phyloP scores from a whole-genome alignment of 2,113 vertebrate genomes.

The Elachura formosa region DNA sequence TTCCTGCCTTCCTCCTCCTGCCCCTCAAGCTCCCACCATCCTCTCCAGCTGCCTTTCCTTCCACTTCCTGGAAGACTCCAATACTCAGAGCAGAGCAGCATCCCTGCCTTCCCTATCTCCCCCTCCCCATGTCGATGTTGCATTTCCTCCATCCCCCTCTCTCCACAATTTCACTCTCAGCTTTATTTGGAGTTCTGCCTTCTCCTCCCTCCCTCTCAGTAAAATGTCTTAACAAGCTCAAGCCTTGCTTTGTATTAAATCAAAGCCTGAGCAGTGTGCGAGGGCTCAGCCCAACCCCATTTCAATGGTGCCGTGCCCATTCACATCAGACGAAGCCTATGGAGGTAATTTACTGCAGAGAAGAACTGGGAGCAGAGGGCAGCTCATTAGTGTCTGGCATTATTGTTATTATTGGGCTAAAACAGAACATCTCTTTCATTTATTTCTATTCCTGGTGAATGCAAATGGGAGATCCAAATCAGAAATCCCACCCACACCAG shows the following conservation, averaged over 20 bases:
- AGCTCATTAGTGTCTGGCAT: slow-evolving; percentile 37
- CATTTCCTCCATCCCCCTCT: background rate
- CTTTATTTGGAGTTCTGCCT: background rate
- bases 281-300: background rate
- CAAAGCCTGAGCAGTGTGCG: background rate
- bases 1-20: background rate
- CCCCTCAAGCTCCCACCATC: accelerated
- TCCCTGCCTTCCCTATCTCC: background rate
- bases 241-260: background rate
- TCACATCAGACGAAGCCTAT: background rate
- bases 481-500: background rate
- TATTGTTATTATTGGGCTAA: slow-evolving; percentile 15
- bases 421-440: background rate
- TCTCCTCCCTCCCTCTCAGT: background rate
- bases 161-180: background rate
- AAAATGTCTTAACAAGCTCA: background rate
- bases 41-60: background rate
- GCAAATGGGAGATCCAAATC: background rate
- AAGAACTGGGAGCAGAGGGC: slow-evolving; percentile 14
- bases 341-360: slow-evolving; percentile 41
- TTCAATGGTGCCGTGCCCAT: background rate
- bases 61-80: background rate
- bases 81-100: accelerated
- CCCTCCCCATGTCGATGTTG: accelerated
- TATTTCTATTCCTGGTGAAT: background rate